A percentile compares a stretch with the other conserved stretches of the same genome.
Evolutionary conservation across 2,113 vertebrate genomes (phyloP).

Genomic region (Hippocampus guttulatus): DNA sequence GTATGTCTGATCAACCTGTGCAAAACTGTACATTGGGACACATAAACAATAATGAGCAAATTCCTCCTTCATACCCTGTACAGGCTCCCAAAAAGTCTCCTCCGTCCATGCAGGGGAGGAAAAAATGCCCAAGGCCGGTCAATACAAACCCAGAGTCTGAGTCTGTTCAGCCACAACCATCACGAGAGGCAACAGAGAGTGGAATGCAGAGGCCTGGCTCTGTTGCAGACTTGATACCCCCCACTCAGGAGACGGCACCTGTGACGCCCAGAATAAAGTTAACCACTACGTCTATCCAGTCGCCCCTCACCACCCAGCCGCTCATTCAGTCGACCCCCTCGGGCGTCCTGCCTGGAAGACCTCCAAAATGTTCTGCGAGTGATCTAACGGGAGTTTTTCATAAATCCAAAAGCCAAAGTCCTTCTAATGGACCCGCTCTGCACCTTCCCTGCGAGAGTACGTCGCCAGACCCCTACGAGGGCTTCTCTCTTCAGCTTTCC

Average conservation of each 20-base stretch:
- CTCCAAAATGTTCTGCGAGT: conserved; percentile 11
- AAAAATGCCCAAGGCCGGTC: neutral
- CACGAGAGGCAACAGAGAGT: neutral
- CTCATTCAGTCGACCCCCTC: conserved; percentile 40
- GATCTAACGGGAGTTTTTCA: neutral
- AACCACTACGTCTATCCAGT: conserved; percentile 62
- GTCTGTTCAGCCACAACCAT: neutral
- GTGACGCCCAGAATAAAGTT: conserved; percentile 69
- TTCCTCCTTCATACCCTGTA: conserved; percentile 9
- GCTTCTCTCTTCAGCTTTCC: conserved; percentile 77
- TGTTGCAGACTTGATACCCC: conserved; percentile 70
- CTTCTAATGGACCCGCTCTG: no score
- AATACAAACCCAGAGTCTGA: neutral
- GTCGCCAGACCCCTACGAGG: conserved; percentile 51
- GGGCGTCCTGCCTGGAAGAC: neutral
- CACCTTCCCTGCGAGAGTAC: no score
- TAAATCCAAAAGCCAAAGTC: neutral
- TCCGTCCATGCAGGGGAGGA: neutral
- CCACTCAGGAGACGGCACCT: conserved; percentile 69
- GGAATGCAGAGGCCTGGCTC: conserved; percentile 45
- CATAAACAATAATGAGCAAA: conserved; percentile 3
- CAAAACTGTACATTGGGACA: conserved; percentile 14
- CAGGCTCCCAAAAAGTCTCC: neutral
- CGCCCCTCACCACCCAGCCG: conserved; percentile 37
- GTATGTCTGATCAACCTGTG: conserved; percentile 64